Conservation (phyloP, 2,888 invertebrate species). For the Seira musarum region DNA sequence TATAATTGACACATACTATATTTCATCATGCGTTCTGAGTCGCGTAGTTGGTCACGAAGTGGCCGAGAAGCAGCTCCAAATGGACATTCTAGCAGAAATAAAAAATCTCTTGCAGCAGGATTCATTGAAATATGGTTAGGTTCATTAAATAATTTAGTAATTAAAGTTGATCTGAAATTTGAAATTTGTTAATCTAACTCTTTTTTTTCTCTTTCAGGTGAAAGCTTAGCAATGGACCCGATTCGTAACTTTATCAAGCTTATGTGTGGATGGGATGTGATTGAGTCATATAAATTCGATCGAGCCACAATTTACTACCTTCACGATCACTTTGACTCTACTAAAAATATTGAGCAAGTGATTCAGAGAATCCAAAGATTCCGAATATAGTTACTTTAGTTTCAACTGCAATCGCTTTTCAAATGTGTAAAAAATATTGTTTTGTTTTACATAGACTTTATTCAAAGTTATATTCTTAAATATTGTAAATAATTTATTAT, state of each 20-base stretch:
- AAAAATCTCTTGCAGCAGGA: constrained; percentile 78
- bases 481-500: neutral
- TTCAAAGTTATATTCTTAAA: neutral
- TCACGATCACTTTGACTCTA: constrained; percentile 72
- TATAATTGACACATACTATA: constrained; percentile 82
- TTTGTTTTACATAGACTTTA: neutral
- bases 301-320: constrained; percentile 74
- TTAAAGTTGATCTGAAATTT: constrained; percentile 4
- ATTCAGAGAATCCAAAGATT: constrained; percentile 63
- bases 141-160: constrained; percentile 69
- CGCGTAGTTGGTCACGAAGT: constrained; percentile 76
- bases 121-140: constrained; percentile 77
- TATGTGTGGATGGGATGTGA: constrained; percentile 85
- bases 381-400: constrained; percentile 18
- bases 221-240: constrained; percentile 89
- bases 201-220: constrained; percentile 77
- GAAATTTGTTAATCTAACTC: constrained; percentile 53
- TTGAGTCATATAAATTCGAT: constrained; percentile 76
- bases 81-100: constrained; percentile 79
- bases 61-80: constrained; percentile 80
- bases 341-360: constrained; percentile 59
- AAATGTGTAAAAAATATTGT: neutral
- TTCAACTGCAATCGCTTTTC: neutral
- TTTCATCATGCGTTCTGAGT: constrained; percentile 78
- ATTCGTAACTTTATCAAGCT: constrained; percentile 88